Percentiles rank a stretch among this genome's conserved stretches.
Evolutionary conservation across 1,140 invertebrate genomes (phyloP).

Genomic region (Calycopis cecrops): DNA sequence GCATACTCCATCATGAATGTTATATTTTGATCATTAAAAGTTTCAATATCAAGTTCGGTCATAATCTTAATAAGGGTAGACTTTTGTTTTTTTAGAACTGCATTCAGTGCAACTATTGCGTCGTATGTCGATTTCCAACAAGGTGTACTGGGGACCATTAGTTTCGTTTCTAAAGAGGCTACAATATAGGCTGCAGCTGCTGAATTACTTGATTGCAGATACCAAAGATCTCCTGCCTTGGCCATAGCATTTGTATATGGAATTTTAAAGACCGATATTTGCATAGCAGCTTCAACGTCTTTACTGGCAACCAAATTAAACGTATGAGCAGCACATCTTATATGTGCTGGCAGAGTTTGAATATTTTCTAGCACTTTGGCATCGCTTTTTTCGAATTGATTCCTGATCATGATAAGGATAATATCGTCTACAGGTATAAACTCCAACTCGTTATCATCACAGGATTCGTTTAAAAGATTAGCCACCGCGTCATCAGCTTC

Average conservation of each 20-base stretch:
- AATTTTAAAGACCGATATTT: not conserved
- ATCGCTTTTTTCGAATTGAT: not conserved
- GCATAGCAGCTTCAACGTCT: not conserved
- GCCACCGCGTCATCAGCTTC: not conserved
- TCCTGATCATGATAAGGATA: not conserved
- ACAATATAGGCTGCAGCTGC: conserved; percentile 20
- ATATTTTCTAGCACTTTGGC: not conserved
- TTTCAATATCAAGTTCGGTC: conserved; percentile 19
- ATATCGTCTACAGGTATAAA: not conserved
- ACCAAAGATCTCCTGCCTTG: conserved; percentile 25
- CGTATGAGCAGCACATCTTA: conserved; percentile 7
- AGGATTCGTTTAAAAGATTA: conserved; percentile 3
- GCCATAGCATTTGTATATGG: conserved; percentile 5
- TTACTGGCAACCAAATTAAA: conserved; percentile 2
- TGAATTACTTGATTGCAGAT: conserved; percentile 23
- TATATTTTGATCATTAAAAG: conserved; percentile 26
- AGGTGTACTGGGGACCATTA: conserved; percentile 20
- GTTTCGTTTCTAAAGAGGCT: conserved; percentile 18
- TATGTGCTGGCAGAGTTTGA: not conserved
- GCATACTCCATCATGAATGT: conserved; percentile 3
- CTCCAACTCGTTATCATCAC: not conserved
- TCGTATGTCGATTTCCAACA: conserved; percentile 20
- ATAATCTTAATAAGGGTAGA: conserved; percentile 22
- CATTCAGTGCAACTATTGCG: conserved; percentile 20
- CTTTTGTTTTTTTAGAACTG: conserved; percentile 24